Evolutionary conservation across 1,140 invertebrate genomes (phyloP), one percentile per base, ranked within the genome.

Genomic region (Adoxophyes honmai): DNA sequence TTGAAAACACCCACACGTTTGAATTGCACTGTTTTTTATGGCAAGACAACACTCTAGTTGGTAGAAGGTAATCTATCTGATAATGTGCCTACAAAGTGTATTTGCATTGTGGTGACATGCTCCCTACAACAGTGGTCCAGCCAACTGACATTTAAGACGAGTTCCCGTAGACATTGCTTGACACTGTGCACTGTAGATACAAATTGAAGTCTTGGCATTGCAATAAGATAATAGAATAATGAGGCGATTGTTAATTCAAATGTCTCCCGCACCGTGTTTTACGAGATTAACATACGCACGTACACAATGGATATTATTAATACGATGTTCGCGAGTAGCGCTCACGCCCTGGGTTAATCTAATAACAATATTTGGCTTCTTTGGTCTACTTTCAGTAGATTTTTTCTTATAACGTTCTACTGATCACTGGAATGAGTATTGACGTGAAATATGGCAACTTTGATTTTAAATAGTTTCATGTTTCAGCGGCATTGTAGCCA

Each of bases 131-230:
- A 53, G 62, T 56, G 21, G 69, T 66, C 62, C 60, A 64, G 66
- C 60, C 66, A 59, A 75, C 64, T 81, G 74, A 76, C 80, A 83
- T 83, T 81, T 78, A 66, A 64, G 52, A 68, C 59, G 60, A 57
- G 62, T 68, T 68, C 57, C 59, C 65, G 61, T 51, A 70, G 48
- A 55, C 52, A 51, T 15, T 57, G 61, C 52, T 55, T 70, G 74
- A 66, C 75, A 75, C 71, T 69, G 68, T 55, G 42, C 75, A 75
- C 71, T 72, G 68, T 55, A 18, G 28, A 21, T 48, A 66, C 62
- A 55, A 66, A 42, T 69, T 64, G 48, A 64, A 36, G 62, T 64
- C 34, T 62, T 42, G 51, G 37, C 64, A 66, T 71, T 69, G 62
- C 54, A 59, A 60, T 57, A 34, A 61, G 42, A 48, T 48, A 48